Evolutionary conservation across 2,797 vertebrate species (phyloP).

Genomic region (Delichon dasypus): DNA sequence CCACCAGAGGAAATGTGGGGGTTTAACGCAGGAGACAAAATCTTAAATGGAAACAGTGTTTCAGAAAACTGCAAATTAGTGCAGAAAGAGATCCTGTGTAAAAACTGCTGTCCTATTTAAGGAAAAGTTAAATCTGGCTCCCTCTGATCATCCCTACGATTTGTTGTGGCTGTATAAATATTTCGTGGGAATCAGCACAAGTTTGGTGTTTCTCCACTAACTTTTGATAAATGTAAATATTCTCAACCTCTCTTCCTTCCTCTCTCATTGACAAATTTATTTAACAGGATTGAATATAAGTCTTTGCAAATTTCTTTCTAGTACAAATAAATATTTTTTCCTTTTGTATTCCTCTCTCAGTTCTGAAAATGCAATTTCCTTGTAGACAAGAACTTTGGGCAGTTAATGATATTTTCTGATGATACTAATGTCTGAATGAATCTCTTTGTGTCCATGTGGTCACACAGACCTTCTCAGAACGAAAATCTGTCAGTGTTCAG

Average conservation of each 20-base stretch:
- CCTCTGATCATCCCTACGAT: accelerated
- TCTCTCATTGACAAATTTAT: background rate
- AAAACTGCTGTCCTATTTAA: background rate
- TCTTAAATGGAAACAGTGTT: background rate
- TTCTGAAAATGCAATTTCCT: background rate
- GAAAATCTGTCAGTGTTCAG: background rate
- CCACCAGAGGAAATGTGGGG: accelerated
- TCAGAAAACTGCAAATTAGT: background rate
- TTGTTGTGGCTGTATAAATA: background rate
- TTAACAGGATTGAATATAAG: background rate
- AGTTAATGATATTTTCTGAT: background rate
- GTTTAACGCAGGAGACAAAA: background rate
- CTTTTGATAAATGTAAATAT: background rate
- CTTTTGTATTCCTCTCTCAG: background rate
- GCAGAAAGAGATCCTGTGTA: background rate
- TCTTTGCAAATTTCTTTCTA: background rate
- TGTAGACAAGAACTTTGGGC: background rate
- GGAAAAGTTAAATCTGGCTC: background rate
- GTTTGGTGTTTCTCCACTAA: background rate
- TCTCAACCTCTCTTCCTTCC: background rate
- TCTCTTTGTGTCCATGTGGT: background rate
- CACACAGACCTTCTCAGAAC: background rate
- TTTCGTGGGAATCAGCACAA: background rate
- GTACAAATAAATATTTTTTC: background rate
- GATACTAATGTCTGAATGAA: background rate